Conservation (phyloP, 1,140 invertebrate species). For the Microplitis mediator region DNA sequence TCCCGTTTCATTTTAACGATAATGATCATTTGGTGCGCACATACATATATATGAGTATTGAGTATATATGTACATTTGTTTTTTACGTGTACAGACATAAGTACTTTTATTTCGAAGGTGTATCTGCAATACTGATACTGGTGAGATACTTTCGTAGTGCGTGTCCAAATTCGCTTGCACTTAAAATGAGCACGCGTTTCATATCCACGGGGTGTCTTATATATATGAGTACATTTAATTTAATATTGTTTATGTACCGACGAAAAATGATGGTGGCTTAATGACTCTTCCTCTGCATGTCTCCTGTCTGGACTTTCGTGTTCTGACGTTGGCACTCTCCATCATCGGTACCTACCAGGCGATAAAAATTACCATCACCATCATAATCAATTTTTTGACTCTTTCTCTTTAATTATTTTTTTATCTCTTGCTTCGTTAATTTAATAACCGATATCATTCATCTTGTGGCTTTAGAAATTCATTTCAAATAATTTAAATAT, state of each 20-base stretch:
- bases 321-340: background rate
- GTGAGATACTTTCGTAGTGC: background rate
- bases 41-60: background rate
- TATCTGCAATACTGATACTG: no score
- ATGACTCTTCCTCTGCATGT: background rate
- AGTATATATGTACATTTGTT: background rate
- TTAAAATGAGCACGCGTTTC: background rate
- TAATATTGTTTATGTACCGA: conserved; percentile 16
- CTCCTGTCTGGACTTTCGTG: background rate
- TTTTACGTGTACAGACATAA: no score
- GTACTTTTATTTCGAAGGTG: no score
- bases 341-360: background rate
- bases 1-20: conserved; percentile 20
- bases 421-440: background rate
- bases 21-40: background rate
- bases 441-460: background rate
- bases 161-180: background rate
- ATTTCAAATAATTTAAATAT: no score
- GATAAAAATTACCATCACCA: background rate
- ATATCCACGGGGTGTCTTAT: conserved; percentile 2
- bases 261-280: conserved; percentile 12
- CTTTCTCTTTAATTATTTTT: background rate
- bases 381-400: background rate
- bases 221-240: background rate
- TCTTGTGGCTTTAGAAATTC: no score